Conservation (phyloP, 2,113 vertebrate species). For the Sinocyclocheilus anshuiensis region DNA sequence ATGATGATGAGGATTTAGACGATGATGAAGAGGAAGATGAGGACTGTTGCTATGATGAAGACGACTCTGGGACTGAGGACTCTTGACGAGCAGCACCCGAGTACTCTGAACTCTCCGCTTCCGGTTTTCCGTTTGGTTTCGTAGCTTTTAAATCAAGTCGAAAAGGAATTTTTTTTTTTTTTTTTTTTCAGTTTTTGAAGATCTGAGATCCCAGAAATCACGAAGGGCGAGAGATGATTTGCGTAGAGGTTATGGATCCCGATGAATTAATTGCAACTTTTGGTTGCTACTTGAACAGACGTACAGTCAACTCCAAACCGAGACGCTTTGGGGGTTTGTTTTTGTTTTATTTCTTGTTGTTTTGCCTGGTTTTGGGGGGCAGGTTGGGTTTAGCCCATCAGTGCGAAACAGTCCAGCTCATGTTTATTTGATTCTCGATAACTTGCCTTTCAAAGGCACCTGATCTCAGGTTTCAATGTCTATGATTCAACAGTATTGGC, state of each 20-base stretch:
- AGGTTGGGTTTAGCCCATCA: not conserved
- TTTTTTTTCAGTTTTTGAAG: not conserved
- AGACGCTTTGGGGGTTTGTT: not conserved
- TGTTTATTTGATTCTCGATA: conserved; percentile 3
- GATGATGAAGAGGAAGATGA: conserved; percentile 79
- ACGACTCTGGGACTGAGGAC: conserved; percentile 89
- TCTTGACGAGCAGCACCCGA: conserved; percentile 77
- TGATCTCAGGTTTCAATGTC: conserved; percentile 37
- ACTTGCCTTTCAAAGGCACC: conserved; percentile 7
- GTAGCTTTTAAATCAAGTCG: conserved; percentile 23
- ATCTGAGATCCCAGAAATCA: not conserved
- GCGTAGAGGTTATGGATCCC: not conserved
- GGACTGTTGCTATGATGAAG: conserved; percentile 84
- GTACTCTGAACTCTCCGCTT: conserved; percentile 52
- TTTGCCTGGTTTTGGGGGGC: not conserved
- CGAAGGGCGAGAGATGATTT: not conserved
- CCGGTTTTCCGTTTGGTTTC: not conserved
- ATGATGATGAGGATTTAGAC: conserved; percentile 86
- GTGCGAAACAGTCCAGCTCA: not conserved
- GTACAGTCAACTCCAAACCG: not conserved
- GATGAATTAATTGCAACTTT: conserved; percentile 14
- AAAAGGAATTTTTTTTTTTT: not conserved
- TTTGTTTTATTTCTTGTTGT: conserved; percentile 1
- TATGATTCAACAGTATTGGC: conserved; percentile 15
- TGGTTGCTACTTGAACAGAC: too few species aligned